Percentiles rank a stretch among this genome's conserved stretches.
Conservation (phyloP, 2,888 invertebrate genomes). For the Plebejus argus region DNA sequence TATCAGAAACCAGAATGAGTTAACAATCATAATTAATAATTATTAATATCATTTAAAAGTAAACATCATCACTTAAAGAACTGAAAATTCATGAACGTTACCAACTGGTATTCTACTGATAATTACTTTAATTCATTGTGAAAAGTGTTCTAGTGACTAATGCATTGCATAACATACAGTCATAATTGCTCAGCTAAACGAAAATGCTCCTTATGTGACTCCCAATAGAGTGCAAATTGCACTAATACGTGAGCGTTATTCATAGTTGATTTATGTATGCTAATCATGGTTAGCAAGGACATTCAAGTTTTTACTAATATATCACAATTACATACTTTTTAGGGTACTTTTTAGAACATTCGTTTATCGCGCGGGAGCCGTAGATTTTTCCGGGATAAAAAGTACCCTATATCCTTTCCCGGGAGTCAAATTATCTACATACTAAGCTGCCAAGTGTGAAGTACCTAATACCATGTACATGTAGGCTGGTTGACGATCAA, state of each 20-base stretch:
- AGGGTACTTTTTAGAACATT: background rate
- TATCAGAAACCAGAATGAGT: too few relatives aligned
- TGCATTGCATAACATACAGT: slow-evolving; percentile 19
- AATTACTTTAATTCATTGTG: slow-evolving; percentile 22
- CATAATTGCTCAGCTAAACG: background rate
- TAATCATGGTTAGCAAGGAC: background rate
- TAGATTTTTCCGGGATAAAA: too few relatives aligned
- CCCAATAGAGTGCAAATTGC: background rate
- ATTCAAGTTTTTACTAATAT: background rate
- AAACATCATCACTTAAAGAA: background rate
- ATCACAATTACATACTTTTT: background rate
- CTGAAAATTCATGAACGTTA: background rate
- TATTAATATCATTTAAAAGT: background rate
- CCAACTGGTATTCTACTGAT: background rate
- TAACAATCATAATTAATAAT: background rate
- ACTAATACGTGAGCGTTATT: background rate
- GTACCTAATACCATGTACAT: too few relatives aligned
- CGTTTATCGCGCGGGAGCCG: too few relatives aligned
- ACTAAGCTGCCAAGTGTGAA: too few relatives aligned
- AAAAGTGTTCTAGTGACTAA: slow-evolving; percentile 25
- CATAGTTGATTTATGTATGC: slow-evolving; percentile 23
- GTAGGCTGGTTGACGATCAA: too few relatives aligned
- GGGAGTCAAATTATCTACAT: too few relatives aligned
- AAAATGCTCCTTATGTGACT: background rate
- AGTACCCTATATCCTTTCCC: too few relatives aligned